A percentile compares a stretch with the other conserved stretches of the same genome.
Evolutionary conservation across 2,888 invertebrate species (phyloP).

Genomic region (Falcaria lacertinaria): DNA sequence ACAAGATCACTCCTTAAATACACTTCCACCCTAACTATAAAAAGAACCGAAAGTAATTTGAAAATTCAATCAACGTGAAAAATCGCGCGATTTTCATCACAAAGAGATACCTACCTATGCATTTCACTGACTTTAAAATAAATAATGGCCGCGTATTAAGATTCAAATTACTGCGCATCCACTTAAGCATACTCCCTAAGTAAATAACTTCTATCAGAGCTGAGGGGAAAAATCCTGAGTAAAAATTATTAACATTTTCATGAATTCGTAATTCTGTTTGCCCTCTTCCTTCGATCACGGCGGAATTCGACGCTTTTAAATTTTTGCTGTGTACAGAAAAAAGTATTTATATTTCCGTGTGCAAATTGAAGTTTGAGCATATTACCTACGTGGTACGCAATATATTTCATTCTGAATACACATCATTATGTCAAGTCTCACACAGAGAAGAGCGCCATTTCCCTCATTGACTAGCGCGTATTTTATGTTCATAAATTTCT

Average conservation of each 20-base stretch:
- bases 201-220: conserved; percentile 54
- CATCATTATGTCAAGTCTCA: too few species aligned
- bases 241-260: conserved; percentile 65
- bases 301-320: conserved; percentile 33
- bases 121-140: conserved; percentile 64
- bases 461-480: too few species aligned
- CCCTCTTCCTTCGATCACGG: conserved; percentile 32
- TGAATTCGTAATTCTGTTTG: conserved; percentile 59
- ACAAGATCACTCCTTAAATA: neutral
- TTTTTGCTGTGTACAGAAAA: conserved; percentile 14
- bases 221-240: conserved; percentile 38
- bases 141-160: conserved; percentile 68
- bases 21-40: neutral
- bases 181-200: conserved; percentile 51
- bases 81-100: conserved; percentile 45
- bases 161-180: conserved; percentile 70
- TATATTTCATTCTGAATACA: too few species aligned
- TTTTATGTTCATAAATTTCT: too few species aligned
- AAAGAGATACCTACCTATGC: conserved; percentile 46
- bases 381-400: neutral
- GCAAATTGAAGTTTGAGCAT: neutral
- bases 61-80: conserved; percentile 38
- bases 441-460: too few species aligned
- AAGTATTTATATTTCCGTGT: neutral
- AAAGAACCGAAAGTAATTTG: conserved; percentile 22